Evolutionary conservation across 1,140 invertebrate genomes (phyloP).

Genomic region (Drosophila santomea): DNA sequence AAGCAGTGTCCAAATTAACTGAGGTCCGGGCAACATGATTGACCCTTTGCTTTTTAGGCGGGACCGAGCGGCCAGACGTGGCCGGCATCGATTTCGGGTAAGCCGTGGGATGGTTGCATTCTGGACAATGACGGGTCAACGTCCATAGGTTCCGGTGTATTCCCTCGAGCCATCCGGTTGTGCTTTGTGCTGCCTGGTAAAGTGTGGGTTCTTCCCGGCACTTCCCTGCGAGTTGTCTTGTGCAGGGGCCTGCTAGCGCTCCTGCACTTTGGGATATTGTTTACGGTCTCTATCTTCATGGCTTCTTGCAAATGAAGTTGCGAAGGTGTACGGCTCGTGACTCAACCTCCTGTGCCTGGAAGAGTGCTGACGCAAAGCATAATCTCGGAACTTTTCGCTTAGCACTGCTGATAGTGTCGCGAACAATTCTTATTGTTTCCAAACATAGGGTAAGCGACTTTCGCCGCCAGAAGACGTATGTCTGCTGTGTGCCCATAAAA

Average conservation of each 20-base stretch:
- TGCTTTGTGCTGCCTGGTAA: neutral
- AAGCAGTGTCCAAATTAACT: neutral
- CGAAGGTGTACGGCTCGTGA: neutral
- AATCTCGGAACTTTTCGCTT: constrained; percentile 25
- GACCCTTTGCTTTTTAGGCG: too few species aligned
- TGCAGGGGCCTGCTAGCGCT: neutral
- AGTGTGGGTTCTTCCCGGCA: neutral
- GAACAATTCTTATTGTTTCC: too few species aligned
- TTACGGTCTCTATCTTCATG: neutral
- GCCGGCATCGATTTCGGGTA: neutral
- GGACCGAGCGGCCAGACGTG: too few species aligned
- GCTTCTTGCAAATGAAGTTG: neutral
- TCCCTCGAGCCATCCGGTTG: neutral
- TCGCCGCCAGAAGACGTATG: neutral
- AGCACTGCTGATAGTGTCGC: constrained; percentile 3
- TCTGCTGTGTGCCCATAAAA: neutral
- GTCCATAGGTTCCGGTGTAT: neutral
- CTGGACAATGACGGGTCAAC: neutral
- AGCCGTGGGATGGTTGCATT: neutral
- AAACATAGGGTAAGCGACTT: neutral
- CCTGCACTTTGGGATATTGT: constrained; percentile 1
- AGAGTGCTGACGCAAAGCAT: constrained; percentile 33
- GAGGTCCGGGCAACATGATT: neutral
- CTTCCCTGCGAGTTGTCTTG: neutral
- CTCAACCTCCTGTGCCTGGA: neutral